These are phyloP conservation scores for Hystrix brachyura DNA, from an alignment of 2,113 vertebrate species.

Conservation along the genomic window DNA sequence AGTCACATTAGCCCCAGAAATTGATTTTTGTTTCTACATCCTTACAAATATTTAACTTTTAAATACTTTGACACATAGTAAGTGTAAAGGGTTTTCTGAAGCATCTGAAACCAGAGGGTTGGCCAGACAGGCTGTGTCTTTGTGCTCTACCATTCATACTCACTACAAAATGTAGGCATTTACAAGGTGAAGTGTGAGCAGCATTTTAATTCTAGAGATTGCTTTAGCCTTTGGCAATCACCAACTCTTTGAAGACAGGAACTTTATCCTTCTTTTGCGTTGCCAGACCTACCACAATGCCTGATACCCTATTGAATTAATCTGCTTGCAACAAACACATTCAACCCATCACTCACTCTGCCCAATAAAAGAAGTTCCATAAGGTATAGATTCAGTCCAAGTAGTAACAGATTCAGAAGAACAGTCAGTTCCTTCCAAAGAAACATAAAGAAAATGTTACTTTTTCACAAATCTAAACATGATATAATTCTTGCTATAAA, in stretches of 20 bases:
- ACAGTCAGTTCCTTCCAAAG: not conserved
- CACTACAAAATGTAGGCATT: not conserved
- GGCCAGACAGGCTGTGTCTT: not conserved
- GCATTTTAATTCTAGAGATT: constrained; percentile 31
- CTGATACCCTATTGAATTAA: not conserved
- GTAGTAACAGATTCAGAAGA: not conserved
- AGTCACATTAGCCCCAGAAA: constrained; percentile 33
- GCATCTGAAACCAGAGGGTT: not conserved
- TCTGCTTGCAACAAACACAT: not conserved
- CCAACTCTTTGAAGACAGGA: not conserved
- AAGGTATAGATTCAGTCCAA: not conserved
- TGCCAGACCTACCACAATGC: not conserved
- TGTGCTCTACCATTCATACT: not conserved
- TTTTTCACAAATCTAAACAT: not conserved
- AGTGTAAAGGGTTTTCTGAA: not conserved
- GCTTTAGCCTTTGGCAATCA: not conserved
- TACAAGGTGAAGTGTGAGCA: not conserved
- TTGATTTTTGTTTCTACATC: constrained; percentile 10
- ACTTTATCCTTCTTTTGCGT: constrained; percentile 28
- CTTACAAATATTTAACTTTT: constrained; percentile 34
- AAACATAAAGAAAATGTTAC: not conserved
- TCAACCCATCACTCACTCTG: not conserved
- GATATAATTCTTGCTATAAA: not conserved
- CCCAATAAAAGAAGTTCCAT: not conserved
- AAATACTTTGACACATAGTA: not conserved